phyloP scores from a whole-genome alignment of 2,888 invertebrate species.

The Belgica antarctica region DNA sequence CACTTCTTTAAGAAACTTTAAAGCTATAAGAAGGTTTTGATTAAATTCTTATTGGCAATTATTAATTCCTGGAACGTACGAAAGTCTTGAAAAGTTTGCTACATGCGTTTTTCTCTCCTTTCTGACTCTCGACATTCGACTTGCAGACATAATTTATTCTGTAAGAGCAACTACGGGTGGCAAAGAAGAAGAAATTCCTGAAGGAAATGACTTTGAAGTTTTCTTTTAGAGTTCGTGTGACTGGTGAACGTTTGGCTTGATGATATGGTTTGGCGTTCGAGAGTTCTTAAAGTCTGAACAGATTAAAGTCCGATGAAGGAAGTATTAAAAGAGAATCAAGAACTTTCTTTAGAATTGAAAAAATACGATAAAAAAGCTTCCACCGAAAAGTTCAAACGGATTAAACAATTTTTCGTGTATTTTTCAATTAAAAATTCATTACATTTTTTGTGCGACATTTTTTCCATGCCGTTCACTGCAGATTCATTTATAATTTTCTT shows the following conservation, averaged over 20 bases:
- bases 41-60: conserved; percentile 11
- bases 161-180: conserved; percentile 4
- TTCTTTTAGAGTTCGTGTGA: neutral
- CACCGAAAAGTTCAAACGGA: conserved; percentile 25
- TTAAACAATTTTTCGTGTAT: conserved; percentile 28
- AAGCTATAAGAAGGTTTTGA: neutral
- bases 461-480: conserved; percentile 11
- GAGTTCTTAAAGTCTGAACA: neutral
- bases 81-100: conserved; percentile 35
- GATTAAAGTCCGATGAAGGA: neutral
- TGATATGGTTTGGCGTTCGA: neutral
- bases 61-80: conserved; percentile 36
- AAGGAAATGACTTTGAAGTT: conserved; percentile 41
- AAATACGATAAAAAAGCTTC: neutral
- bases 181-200: neutral
- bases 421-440: conserved; percentile 43
- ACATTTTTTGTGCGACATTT: conserved; percentile 27
- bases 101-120: conserved; percentile 14
- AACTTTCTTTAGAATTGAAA: conserved; percentile 13
- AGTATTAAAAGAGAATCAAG: conserved; percentile 4
- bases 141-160: conserved; percentile 32
- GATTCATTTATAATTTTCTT: conserved; percentile 18
- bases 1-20: neutral
- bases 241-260: neutral
- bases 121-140: neutral